These are phyloP conservation scores for Scaptomyza montana DNA, from an alignment of 1,140 invertebrate species.

Conservation along the genomic window DNA sequence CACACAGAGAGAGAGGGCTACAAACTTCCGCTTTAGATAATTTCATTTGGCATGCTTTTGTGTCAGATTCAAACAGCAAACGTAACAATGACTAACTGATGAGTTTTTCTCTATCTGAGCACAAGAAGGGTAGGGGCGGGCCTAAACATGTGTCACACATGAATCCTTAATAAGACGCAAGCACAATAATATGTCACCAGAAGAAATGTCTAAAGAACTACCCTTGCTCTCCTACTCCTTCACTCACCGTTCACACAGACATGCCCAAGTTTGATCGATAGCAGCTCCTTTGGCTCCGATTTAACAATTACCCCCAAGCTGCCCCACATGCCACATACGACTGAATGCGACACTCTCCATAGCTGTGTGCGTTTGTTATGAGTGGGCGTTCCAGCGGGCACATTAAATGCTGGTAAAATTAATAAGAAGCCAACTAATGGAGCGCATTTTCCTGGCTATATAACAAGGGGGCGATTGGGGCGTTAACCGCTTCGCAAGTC, in stretches of 20 bases:
- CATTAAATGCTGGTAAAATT: conserved; percentile 68
- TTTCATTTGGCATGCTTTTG: conserved; percentile 46
- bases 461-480: conserved; percentile 35
- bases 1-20: too few species aligned
- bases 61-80: conserved; percentile 6
- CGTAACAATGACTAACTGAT: conserved; percentile 40
- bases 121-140: neutral
- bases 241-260: conserved; percentile 22
- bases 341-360: conserved; percentile 11
- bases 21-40: conserved; percentile 59
- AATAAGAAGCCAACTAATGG: conserved; percentile 68
- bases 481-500: conserved; percentile 50
- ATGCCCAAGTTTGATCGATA: conserved; percentile 51
- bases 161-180: conserved; percentile 53
- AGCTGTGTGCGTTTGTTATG: neutral
- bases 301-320: conserved; percentile 22
- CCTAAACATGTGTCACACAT: conserved; percentile 64
- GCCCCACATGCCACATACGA: conserved; percentile 12
- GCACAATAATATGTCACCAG: conserved; percentile 67
- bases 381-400: conserved; percentile 62
- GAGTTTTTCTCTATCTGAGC: conserved; percentile 24
- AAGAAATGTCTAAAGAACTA: conserved; percentile 49
- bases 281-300: conserved; percentile 44
- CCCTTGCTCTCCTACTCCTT: neutral
- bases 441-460: conserved; percentile 33